Percentiles rank a stretch among this genome's conserved stretches.
Conservation (phyloP, 2,888 invertebrate species). For the Megalurothrips usitatus region DNA sequence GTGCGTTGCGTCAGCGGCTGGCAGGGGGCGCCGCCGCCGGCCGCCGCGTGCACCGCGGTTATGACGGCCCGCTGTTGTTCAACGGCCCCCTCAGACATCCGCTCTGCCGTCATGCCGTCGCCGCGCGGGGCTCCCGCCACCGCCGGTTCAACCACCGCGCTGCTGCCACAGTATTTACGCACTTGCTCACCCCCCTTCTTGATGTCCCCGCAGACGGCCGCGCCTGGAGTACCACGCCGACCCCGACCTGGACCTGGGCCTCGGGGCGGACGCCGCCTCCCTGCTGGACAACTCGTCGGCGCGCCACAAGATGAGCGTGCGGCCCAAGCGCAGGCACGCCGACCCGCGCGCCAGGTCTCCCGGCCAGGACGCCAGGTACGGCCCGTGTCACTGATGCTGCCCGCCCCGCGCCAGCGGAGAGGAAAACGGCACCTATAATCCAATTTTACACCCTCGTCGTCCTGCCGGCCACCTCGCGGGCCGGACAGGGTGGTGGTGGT, state of each 20-base stretch:
- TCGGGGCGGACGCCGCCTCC: slow-evolving; percentile 49
- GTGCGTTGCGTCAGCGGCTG: too few relatives aligned
- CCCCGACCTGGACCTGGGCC: slow-evolving; percentile 20
- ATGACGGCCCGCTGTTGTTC: too few relatives aligned
- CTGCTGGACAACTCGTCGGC: slow-evolving; percentile 70
- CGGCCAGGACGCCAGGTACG: slow-evolving; percentile 4
- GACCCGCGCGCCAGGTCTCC: slow-evolving; percentile 47
- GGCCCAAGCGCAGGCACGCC: slow-evolving; percentile 64
- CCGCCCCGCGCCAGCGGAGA: background rate
- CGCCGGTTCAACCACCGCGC: too few relatives aligned
- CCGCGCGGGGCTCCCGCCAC: too few relatives aligned
- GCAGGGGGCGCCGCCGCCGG: too few relatives aligned
- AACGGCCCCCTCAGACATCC: too few relatives aligned
- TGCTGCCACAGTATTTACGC: too few relatives aligned
- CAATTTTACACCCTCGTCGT: background rate
- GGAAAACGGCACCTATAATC: background rate
- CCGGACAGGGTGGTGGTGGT: too few relatives aligned
- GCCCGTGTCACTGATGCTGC: background rate
- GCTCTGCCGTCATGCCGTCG: too few relatives aligned
- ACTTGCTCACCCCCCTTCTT: background rate
- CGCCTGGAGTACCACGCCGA: slow-evolving; percentile 13
- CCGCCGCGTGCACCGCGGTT: too few relatives aligned
- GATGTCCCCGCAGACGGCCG: background rate
- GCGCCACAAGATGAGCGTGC: slow-evolving; percentile 66
- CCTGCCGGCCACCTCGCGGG: too few relatives aligned